Conservation (phyloP, 2,888 invertebrate species). For the Steinernema carpocapsae region DNA sequence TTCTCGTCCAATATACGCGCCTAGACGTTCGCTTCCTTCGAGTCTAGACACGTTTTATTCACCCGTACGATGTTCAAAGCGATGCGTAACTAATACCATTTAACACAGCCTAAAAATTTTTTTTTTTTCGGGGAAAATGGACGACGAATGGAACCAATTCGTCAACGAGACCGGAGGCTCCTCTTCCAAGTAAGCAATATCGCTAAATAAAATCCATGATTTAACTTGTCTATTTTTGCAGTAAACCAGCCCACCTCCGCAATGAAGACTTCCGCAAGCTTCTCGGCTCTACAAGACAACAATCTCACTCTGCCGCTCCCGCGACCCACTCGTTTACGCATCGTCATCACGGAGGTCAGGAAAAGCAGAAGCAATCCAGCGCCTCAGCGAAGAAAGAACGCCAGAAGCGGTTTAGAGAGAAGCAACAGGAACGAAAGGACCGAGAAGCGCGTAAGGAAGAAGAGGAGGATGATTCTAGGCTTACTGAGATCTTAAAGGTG, state of each 20-base stretch:
- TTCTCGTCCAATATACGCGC: no score
- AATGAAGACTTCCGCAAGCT: conserved; percentile 67
- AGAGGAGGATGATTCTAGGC: conserved; percentile 53
- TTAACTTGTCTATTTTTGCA: no score
- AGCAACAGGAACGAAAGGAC: conserved; percentile 29
- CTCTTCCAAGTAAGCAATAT: no score
- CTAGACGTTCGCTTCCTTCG: no score
- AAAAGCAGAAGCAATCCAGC: conserved; percentile 33
- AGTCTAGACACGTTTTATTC: no score
- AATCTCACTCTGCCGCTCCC: conserved; percentile 41
- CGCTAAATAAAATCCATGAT: no score
- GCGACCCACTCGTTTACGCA: conserved; percentile 21
- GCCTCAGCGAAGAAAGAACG: conserved; percentile 20
- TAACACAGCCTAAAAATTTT: no score
- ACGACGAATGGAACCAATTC: conserved; percentile 22
- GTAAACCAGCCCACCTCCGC: conserved; percentile 40
- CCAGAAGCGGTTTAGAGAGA: conserved; percentile 38
- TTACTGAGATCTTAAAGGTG: conserved; percentile 57
- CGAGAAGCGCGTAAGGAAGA: conserved; percentile 29
- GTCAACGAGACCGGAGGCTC: neutral
- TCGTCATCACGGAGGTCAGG: conserved; percentile 31
- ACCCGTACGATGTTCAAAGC: no score
- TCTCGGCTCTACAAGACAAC: conserved; percentile 44
- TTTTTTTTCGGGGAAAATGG: no score
- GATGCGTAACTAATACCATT: no score